Evolutionary conservation across 2,113 vertebrate genomes (phyloP).

Genomic region (Corvus hawaiiensis): DNA sequence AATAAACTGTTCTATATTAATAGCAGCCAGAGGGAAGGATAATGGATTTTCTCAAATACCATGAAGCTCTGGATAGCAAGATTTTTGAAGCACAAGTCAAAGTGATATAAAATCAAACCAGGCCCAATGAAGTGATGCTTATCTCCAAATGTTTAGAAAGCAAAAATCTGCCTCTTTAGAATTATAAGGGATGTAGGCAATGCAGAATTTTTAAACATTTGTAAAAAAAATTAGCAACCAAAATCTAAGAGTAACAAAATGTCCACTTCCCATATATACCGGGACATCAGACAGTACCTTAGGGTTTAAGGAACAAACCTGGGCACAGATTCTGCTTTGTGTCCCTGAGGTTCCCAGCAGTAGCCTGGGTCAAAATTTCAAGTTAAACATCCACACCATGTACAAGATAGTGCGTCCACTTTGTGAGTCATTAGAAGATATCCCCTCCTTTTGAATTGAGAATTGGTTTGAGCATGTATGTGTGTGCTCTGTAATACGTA

Average conservation of each 20-base stretch:
- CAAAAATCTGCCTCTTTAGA: neutral
- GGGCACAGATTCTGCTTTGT: neutral
- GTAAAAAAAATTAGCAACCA: neutral
- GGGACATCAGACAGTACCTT: rapidly evolving
- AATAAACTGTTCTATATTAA: neutral
- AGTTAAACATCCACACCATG: neutral
- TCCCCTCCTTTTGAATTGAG: neutral
- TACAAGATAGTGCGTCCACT: neutral
- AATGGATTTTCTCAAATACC: neutral
- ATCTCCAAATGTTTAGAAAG: neutral
- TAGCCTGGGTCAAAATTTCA: neutral
- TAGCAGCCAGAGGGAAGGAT: neutral
- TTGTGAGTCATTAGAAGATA: neutral
- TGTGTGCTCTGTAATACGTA: neutral
- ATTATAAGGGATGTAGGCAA: neutral
- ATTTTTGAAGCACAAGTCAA: neutral
- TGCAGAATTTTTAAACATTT: neutral
- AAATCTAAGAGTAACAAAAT: neutral
- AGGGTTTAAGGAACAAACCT: neutral
- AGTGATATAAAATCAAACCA: neutral
- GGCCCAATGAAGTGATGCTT: neutral
- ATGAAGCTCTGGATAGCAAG: neutral
- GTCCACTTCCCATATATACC: neutral
- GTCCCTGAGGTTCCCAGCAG: neutral
- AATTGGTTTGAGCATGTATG: neutral